A percentile compares a stretch with the other conserved stretches of the same genome.
phyloP scores from a whole-genome alignment of 2,888 invertebrate species.

The Tetragonisca angustula region DNA sequence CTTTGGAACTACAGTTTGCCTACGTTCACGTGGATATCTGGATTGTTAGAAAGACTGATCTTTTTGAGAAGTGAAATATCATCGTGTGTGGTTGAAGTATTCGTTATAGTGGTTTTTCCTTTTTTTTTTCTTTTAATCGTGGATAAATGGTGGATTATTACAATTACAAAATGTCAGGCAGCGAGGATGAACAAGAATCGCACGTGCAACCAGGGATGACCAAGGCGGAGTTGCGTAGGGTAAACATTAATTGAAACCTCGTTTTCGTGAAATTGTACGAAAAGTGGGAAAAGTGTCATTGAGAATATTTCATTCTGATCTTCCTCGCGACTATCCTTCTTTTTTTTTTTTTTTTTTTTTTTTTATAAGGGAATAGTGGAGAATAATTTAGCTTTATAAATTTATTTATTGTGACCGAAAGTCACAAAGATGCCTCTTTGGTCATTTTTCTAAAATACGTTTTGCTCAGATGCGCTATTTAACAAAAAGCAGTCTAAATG shows the following conservation, averaged over 20 bases:
- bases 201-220: slow-evolving; percentile 86
- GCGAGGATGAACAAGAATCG: slow-evolving; percentile 84
- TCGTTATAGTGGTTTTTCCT: slow-evolving; percentile 1
- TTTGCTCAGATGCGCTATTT: background rate
- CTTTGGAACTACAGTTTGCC: background rate
- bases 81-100: background rate
- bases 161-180: slow-evolving; percentile 82
- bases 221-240: slow-evolving; percentile 90
- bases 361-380: background rate
- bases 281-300: background rate
- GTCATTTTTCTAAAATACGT: background rate
- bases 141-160: slow-evolving; percentile 82
- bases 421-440: background rate
- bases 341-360: too few relatives aligned
- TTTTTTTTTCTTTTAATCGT: slow-evolving; percentile 1
- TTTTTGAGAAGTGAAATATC: background rate
- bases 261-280: too few relatives aligned
- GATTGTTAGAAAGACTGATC: background rate
- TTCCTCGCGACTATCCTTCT: too few relatives aligned
- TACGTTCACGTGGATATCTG: background rate
- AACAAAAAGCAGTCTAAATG: background rate
- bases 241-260: slow-evolving; percentile 77
- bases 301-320: too few relatives aligned
- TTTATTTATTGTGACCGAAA: background rate
- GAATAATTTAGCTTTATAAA: background rate